phyloP scores from a whole-genome alignment of 1,140 invertebrate genomes.

The Batillaria attramentaria region DNA sequence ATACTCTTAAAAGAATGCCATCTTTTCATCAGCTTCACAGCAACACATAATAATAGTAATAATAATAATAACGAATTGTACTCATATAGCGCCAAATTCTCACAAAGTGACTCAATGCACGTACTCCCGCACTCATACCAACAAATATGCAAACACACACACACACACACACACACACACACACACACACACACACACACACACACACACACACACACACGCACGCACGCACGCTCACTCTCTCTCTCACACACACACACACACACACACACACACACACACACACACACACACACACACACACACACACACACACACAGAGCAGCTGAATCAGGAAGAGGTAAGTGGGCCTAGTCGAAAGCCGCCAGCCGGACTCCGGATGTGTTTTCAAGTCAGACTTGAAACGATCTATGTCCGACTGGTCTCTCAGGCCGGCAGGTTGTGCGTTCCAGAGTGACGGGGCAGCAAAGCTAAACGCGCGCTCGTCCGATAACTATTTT shows the following conservation, averaged over 20 bases:
- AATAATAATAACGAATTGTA: not conserved
- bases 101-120: not conserved
- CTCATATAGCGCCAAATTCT: not conserved
- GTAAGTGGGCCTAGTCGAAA: too few species aligned
- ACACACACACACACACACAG: slow-evolving; percentile 2
- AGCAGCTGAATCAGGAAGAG: too few species aligned
- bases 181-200: slow-evolving; percentile 16
- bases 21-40: too few species aligned
- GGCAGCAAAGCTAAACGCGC: too few species aligned
- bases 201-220: slow-evolving; percentile 21
- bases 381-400: too few species aligned
- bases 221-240: slow-evolving; percentile 2
- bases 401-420: too few species aligned
- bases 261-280: slow-evolving; percentile 17
- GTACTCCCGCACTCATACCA: not conserved
- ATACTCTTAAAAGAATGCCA: too few species aligned
- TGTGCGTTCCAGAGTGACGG: too few species aligned
- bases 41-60: not conserved
- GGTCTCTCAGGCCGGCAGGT: too few species aligned
- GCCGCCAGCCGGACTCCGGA: too few species aligned
- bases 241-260: slow-evolving; percentile 15
- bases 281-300: too few species aligned
- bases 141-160: not conserved
- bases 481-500: too few species aligned
- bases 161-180: slow-evolving; percentile 11